Conservation (phyloP, 2,888 invertebrate genomes). For the Protodeltote pygarga region DNA sequence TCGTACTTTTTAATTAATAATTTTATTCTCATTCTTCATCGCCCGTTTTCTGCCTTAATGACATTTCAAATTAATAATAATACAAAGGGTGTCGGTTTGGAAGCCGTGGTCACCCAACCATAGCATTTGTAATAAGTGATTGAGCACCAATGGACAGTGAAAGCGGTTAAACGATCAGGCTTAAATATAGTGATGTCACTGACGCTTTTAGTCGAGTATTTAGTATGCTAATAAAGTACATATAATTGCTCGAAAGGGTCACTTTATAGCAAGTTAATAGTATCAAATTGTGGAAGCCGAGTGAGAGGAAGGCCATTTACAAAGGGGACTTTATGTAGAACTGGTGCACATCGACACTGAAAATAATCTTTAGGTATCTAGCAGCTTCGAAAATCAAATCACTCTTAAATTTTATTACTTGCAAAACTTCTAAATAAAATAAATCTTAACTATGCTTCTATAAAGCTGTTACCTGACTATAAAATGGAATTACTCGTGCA, state of each 20-base stretch:
- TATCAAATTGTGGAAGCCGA: conserved; percentile 8
- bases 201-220: conserved; percentile 6
- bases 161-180: conserved; percentile 5
- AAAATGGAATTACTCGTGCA: conserved; percentile 33
- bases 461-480: conserved; percentile 24
- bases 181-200: conserved; percentile 9
- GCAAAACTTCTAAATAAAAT: neutral
- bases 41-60: no score
- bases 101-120: conserved; percentile 1
- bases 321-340: conserved; percentile 3
- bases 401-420: no score
- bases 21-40: no score
- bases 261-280: conserved; percentile 6
- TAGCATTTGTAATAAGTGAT: neutral
- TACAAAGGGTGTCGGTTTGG: neutral
- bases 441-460: neutral
- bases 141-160: conserved; percentile 24
- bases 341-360: neutral
- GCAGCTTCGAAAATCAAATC: no score
- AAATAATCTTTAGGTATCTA: no score
- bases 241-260: conserved; percentile 24
- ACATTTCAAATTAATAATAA: neutral
- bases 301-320: conserved; percentile 5
- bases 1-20: no score
- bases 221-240: conserved; percentile 18